Evolutionary conservation across 2,888 invertebrate species (phyloP).

Genomic region (Philonicus albiceps): DNA sequence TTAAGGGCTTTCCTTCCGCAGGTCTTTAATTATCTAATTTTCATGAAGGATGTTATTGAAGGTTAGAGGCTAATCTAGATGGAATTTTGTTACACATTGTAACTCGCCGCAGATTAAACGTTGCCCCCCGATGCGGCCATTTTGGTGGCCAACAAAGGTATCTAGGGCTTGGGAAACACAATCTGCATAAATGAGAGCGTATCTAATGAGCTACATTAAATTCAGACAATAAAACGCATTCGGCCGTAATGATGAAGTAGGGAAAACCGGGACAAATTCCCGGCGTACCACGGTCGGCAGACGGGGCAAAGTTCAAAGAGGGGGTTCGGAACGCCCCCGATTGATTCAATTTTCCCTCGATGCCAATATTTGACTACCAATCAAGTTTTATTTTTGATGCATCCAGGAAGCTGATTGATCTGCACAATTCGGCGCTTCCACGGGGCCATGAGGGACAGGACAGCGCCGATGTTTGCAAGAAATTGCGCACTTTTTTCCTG

Average conservation of each 20-base stretch:
- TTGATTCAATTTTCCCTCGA: conserved; percentile 6
- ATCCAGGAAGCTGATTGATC: conserved; percentile 1
- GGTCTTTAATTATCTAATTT: neutral
- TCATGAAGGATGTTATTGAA: neutral
- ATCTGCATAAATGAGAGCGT: neutral
- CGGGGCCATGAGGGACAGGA: neutral
- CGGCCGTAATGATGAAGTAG: neutral
- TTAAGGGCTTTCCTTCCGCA: neutral
- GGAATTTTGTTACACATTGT: neutral
- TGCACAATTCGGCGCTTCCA: neutral
- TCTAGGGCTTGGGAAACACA: neutral
- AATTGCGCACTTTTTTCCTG: neutral
- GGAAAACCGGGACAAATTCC: neutral
- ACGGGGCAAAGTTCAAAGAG: neutral
- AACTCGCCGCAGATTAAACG: neutral
- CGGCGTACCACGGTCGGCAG: neutral
- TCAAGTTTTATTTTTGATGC: conserved; percentile 16
- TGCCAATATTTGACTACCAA: conserved; percentile 15
- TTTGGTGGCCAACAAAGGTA: neutral
- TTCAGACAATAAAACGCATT: neutral
- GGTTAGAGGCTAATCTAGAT: neutral
- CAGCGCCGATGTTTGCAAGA: neutral
- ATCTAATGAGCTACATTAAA: neutral
- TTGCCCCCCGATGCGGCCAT: neutral
- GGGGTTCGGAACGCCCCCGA: neutral